Evolutionary conservation across 2,113 vertebrate species (phyloP).

Genomic region (Chauna torquata): DNA sequence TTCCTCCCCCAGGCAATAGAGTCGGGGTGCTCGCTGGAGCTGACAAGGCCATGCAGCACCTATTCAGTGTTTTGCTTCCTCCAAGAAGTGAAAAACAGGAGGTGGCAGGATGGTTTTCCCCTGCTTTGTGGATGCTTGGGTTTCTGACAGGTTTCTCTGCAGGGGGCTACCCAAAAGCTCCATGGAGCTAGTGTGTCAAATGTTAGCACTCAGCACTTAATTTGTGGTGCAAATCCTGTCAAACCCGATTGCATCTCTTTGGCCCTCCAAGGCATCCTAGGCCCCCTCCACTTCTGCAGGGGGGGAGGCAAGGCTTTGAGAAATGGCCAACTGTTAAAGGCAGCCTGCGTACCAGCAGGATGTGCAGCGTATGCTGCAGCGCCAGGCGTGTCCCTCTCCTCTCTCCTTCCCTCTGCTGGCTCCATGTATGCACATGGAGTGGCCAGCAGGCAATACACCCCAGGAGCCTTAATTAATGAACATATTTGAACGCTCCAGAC

Average conservation of each 20-base stretch:
- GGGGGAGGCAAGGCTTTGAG: constrained; percentile 8
- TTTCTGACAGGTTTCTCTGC: constrained; percentile 39
- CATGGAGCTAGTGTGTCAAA: constrained; percentile 39
- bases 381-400: neutral
- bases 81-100: constrained; percentile 28
- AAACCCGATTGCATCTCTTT: neutral
- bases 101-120: constrained; percentile 26
- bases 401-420: neutral
- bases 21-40: neutral
- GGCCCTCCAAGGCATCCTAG: constrained; percentile 10
- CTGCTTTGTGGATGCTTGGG: constrained; percentile 1
- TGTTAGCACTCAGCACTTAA: constrained; percentile 44
- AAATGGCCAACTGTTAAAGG: constrained; percentile 34
- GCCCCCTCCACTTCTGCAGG: neutral
- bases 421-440: neutral
- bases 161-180: constrained; percentile 45
- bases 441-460: neutral
- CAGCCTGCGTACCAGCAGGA: neutral
- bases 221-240: constrained; percentile 57
- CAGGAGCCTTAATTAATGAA: constrained; percentile 43
- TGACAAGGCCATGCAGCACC: neutral
- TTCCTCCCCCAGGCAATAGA: neutral
- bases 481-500: constrained; percentile 29
- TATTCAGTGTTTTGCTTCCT: neutral
- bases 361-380: neutral